Evolutionary conservation across 2,113 vertebrate species (phyloP).

Genomic region (Candoia aspera): DNA sequence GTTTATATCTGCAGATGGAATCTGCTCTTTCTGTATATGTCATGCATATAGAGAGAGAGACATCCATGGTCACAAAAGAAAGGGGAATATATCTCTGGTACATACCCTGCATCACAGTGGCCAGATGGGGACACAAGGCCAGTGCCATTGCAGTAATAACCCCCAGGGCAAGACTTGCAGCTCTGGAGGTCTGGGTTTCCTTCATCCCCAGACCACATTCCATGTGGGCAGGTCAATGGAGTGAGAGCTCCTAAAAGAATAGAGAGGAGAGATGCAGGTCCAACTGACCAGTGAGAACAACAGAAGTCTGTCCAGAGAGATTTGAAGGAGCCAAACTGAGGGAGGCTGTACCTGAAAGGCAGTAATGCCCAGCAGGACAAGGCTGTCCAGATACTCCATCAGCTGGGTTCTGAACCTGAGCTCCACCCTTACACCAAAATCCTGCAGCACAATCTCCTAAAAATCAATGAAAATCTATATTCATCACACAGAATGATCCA

Average conservation of each 20-base stretch:
- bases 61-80: not conserved
- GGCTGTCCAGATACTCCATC: constrained; percentile 75
- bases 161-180: constrained; percentile 77
- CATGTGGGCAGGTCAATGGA: constrained; percentile 78
- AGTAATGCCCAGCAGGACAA: constrained; percentile 86
- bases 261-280: not conserved
- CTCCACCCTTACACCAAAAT: constrained; percentile 84
- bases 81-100: accelerated
- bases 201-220: constrained; percentile 79
- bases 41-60: not conserved
- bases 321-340: not conserved
- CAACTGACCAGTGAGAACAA: not conserved
- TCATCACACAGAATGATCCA: not conserved
- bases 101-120: constrained; percentile 78
- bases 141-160: constrained; percentile 75
- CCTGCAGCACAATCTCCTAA: constrained; percentile 83
- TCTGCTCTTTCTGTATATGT: not conserved
- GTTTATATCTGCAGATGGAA: not conserved
- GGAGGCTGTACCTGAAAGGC: constrained; percentile 78
- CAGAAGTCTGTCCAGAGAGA: not conserved
- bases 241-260: constrained; percentile 71
- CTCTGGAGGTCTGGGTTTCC: constrained; percentile 68
- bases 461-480: accelerated
- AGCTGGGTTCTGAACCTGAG: constrained; percentile 72
- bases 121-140: constrained; percentile 75